Evolutionary conservation across 2,113 vertebrate genomes (phyloP).

Genomic region (Strigops habroptila): DNA sequence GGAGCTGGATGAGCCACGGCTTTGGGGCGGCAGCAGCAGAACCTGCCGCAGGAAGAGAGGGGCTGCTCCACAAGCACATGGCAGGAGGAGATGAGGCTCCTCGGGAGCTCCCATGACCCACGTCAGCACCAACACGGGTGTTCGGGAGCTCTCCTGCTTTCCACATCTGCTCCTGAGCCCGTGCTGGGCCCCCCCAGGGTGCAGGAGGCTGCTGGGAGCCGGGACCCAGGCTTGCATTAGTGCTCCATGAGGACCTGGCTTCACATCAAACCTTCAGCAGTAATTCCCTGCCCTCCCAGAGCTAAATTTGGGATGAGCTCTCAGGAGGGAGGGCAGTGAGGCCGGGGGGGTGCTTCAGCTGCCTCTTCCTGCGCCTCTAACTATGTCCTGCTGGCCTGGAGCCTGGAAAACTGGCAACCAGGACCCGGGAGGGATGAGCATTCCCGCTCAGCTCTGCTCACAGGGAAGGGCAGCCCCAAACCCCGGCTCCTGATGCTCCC

Average conservation of each 20-base stretch:
- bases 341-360: background rate
- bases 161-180: background rate
- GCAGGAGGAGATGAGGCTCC: background rate
- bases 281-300: background rate
- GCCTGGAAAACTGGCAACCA: slow-evolving; percentile 24
- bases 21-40: background rate
- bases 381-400: background rate
- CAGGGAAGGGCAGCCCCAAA: background rate
- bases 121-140: background rate
- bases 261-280: background rate
- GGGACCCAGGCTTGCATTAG: background rate
- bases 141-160: background rate
- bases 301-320: slow-evolving; percentile 46
- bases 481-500: background rate
- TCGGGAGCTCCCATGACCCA: background rate
- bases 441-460: background rate
- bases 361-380: slow-evolving; percentile 16
- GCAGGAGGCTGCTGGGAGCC: background rate
- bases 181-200: rapidly evolving
- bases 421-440: background rate
- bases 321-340: slow-evolving; percentile 13
- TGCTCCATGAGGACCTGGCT: background rate
- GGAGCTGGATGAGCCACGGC: background rate
- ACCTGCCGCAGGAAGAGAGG: background rate
- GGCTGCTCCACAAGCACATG: background rate